These are phyloP conservation scores for Melanotaenia pygmaea DNA, from an alignment of 2,797 vertebrate genomes.

Conservation along the genomic window DNA sequence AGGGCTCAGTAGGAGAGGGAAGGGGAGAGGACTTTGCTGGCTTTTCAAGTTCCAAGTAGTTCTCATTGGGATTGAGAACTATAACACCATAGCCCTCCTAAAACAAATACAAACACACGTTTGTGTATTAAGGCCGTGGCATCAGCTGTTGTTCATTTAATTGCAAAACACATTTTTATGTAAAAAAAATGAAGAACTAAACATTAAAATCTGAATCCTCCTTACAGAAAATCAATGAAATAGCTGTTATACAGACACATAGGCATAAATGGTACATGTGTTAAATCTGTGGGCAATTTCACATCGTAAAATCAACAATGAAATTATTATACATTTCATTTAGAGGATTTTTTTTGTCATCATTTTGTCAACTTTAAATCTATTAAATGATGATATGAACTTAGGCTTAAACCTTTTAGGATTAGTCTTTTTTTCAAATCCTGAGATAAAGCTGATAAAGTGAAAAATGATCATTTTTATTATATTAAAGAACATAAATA, in stretches of 20 bases:
- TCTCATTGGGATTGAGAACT: slow-evolving; percentile 98
- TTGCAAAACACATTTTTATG: not conserved
- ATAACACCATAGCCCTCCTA: slow-evolving; percentile 96
- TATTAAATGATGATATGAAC: no score
- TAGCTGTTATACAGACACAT: not conserved
- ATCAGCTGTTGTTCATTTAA: not conserved
- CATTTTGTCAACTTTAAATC: no score
- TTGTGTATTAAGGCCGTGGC: not conserved
- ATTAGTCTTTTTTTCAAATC: not conserved
- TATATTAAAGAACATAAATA: not conserved
- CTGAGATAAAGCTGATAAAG: not conserved
- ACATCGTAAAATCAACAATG: not conserved
- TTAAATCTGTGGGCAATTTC: not conserved
- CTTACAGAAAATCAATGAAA: not conserved
- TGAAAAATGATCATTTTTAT: not conserved
- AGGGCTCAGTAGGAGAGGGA: slow-evolving; percentile 83
- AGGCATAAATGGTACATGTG: not conserved
- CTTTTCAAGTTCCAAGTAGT: slow-evolving; percentile 96
- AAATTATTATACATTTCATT: not conserved
- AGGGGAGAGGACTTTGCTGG: slow-evolving; percentile 79
- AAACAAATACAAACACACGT: slow-evolving; percentile 42
- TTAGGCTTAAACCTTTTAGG: not conserved
- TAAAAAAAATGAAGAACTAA: not conserved
- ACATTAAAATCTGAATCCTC: not conserved
- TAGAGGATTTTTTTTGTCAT: not conserved